Evolutionary conservation across 2,113 vertebrate genomes (phyloP).

Genomic region (Muntiacus muntjak): DNA sequence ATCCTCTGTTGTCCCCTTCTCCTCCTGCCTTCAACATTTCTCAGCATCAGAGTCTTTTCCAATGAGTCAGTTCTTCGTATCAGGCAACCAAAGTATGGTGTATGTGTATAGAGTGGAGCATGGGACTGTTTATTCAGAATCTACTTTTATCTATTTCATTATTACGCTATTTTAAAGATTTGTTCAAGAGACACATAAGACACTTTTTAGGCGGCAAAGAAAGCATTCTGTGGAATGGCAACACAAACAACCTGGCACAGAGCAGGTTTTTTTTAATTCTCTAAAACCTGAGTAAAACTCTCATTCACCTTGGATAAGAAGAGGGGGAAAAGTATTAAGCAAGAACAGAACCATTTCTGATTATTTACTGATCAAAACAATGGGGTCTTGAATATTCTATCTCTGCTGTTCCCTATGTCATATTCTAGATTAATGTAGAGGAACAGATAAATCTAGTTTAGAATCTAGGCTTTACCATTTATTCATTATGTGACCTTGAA

Average conservation of each 20-base stretch:
- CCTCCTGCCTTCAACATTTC: neutral
- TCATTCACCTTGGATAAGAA: slow-evolving; percentile 40
- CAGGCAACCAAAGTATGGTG: neutral
- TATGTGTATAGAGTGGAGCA: neutral
- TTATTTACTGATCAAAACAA: slow-evolving; percentile 50
- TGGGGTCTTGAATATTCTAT: neutral
- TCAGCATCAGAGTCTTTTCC: neutral
- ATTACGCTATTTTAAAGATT: neutral
- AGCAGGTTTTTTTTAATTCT: slow-evolving; percentile 10
- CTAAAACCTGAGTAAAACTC: neutral
- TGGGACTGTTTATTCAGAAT: neutral
- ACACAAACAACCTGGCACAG: neutral
- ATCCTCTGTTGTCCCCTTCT: neutral
- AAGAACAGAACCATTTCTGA: neutral
- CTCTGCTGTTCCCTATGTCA: neutral
- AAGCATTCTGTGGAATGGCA: neutral
- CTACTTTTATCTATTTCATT: neutral
- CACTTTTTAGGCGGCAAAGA: neutral
- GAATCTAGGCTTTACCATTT: neutral
- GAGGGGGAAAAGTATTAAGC: neutral
- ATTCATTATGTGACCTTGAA: neutral
- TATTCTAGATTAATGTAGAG: neutral
- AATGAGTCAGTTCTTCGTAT: neutral
- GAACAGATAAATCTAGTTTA: neutral
- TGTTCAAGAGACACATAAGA: neutral